These are phyloP conservation scores for Hemistola chrysoprasaria DNA, from an alignment of 2,888 invertebrate genomes.

Conservation along the genomic window DNA sequence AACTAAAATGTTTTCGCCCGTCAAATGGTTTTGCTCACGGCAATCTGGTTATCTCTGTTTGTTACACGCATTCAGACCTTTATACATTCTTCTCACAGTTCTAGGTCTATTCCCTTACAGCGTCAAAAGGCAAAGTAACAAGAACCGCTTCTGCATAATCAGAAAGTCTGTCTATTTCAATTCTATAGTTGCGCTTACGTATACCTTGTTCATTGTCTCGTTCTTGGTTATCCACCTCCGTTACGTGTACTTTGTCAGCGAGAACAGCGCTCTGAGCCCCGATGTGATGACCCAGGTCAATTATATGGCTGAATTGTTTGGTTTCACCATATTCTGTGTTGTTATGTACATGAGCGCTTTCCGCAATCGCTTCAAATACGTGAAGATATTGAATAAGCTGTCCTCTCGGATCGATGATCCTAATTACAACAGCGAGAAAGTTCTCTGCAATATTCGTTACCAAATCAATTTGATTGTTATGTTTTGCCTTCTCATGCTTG, in stretches of 20 bases:
- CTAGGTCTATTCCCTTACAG: slow-evolving; percentile 51
- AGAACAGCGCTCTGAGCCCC: slow-evolving; percentile 43
- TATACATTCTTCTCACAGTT: slow-evolving; percentile 41
- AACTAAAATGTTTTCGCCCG: slow-evolving; percentile 30
- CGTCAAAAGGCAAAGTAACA: slow-evolving; percentile 36
- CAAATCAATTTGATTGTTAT: slow-evolving; percentile 41
- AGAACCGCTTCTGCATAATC: slow-evolving; percentile 37
- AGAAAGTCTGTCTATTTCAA: slow-evolving; percentile 57
- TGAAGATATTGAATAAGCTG: slow-evolving; percentile 54
- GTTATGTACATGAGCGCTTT: slow-evolving; percentile 50
- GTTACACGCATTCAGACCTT: slow-evolving; percentile 41
- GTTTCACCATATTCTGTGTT: slow-evolving; percentile 39
- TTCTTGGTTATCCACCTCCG: slow-evolving; percentile 50
- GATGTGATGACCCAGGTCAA: slow-evolving; percentile 56
- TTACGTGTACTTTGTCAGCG: slow-evolving; percentile 38
- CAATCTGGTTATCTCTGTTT: slow-evolving; percentile 23
- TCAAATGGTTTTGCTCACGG: slow-evolving; percentile 28
- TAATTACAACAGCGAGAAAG: slow-evolving; percentile 31
- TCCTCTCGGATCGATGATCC: slow-evolving; percentile 40
- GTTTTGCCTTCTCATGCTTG: slow-evolving; percentile 27
- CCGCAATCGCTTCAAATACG: slow-evolving; percentile 44
- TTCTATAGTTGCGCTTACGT: slow-evolving; percentile 43
- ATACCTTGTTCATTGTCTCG: slow-evolving; percentile 38
- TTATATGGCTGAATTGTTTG: slow-evolving; percentile 53
- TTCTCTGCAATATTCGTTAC: slow-evolving; percentile 39